Evolutionary conservation across 2,888 invertebrate species (phyloP).

Genomic region (Dryobota labecula): DNA sequence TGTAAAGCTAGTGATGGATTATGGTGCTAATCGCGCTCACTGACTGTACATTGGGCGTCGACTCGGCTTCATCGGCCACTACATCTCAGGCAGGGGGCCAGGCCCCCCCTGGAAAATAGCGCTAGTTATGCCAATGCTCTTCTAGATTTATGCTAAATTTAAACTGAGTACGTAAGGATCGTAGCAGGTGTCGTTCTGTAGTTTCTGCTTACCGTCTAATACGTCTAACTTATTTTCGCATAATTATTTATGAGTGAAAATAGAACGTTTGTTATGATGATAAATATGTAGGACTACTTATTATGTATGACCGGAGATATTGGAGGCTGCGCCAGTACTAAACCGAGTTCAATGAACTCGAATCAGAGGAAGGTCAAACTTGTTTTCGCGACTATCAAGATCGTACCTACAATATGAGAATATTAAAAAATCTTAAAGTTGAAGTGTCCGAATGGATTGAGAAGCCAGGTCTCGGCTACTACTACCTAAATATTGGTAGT

Average conservation of each 20-base stretch:
- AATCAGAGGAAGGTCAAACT: slow-evolving; percentile 21
- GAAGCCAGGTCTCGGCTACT: too few relatives aligned
- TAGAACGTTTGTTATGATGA: neutral
- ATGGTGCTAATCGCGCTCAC: too few relatives aligned
- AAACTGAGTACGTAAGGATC: neutral
- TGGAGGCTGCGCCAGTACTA: neutral
- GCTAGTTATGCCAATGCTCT: too few relatives aligned
- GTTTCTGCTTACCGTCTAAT: neutral
- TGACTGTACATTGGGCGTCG: too few relatives aligned
- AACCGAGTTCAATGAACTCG: slow-evolving; percentile 22
- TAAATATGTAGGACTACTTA: neutral
- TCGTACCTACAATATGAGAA: neutral
- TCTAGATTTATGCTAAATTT: neutral
- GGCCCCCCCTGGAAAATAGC: too few relatives aligned
- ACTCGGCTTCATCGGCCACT: too few relatives aligned
- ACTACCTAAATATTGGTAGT: too few relatives aligned
- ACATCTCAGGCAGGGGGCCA: too few relatives aligned
- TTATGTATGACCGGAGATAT: neutral
- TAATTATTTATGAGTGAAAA: neutral
- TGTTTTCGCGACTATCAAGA: neutral
- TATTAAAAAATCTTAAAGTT: too few relatives aligned
- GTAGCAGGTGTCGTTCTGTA: neutral
- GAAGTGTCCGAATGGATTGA: too few relatives aligned
- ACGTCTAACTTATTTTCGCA: too few relatives aligned
- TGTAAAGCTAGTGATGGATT: too few relatives aligned